A percentile compares a stretch with the other conserved stretches of the same genome.
These are phyloP conservation scores for Rotaria magnacalcarata DNA, from an alignment of 2,888 invertebrate species.

Conservation along the genomic window DNA sequence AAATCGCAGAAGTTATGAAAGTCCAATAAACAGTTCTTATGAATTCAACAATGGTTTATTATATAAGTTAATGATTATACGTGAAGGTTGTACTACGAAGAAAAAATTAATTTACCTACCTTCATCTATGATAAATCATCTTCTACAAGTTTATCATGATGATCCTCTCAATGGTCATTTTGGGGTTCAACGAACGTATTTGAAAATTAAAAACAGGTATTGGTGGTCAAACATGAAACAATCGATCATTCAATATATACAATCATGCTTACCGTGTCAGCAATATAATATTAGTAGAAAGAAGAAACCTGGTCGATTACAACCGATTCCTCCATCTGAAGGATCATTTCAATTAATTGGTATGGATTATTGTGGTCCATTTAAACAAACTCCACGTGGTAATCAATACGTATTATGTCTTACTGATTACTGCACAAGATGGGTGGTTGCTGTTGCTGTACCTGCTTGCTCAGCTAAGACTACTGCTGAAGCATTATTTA, in stretches of 20 bases:
- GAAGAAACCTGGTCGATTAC: background rate
- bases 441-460: background rate
- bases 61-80: background rate
- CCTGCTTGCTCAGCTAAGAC: background rate
- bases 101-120: background rate
- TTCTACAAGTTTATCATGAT: background rate
- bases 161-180: background rate
- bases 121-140: background rate
- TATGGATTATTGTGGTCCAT: conserved; percentile 16
- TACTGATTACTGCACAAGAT: conserved; percentile 34
- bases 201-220: background rate
- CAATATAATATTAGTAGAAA: background rate
- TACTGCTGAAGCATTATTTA: conserved; percentile 19
- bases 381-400: background rate
- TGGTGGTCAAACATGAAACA: conserved; percentile 1
- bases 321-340: background rate
- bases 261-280: background rate
- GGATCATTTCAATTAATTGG: conserved; percentile 5
- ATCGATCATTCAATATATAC: background rate
- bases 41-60: background rate
- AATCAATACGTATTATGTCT: background rate
- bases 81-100: background rate
- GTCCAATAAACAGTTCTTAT: background rate
- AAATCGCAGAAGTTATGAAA: background rate
- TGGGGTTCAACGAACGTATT: background rate